Base-by-base conservation (phyloP, 2,888 invertebrate genomes). In the Chalcosyrphus nemorum region DNA sequence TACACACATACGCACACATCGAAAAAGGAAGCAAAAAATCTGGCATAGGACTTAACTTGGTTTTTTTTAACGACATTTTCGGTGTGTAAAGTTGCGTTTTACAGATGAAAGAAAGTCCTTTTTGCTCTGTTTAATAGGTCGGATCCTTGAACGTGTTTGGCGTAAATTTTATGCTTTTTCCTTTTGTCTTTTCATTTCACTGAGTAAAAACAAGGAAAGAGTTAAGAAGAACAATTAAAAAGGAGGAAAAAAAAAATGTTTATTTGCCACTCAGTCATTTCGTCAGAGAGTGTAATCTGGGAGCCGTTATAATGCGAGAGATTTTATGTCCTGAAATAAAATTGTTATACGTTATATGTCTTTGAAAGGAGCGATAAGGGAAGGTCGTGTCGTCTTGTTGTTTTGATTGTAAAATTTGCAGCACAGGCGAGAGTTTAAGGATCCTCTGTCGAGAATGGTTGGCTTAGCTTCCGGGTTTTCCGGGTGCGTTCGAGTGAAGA, bases 21-120 rank as follows among this genome's bases (percentile, higher is more conserved):
- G n/a, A n/a, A n/a, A n/a, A n/a, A n/a, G n/a, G n/a, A n/a, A n/a
- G n/a, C n/a, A n/a, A n/a, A n/a, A n/a, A n/a, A n/a, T n/a, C n/a
- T n/a, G n/a, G n/a, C n/a, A n/a, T n/a, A n/a, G 1, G n/a, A 6
- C 2, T 3, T 2, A 32, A 29, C 1, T 71, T 52, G 41, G 27
- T 50, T 57, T 71, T 52, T 56, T 43, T 35, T 27, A 54, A 11
- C 50, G 52, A 43, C 54, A 32, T 63, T 24, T 54, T 72, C 63
- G 72, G 61, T 72, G 72, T 63, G 61, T 61, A 43, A 24, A 72
- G 61, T 35, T 72, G 52, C 61, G 61, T 72, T 61, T 24, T 24
- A 72, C 52, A 43, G 21, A n/a, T 15, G 52, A 43, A 13, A n/a
- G 15, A 13, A 52, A 41, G n/a, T 32, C 6, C 2, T 43, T 41